phyloP scores from a whole-genome alignment of 2,888 invertebrate species.

The Dusona sp. region DNA sequence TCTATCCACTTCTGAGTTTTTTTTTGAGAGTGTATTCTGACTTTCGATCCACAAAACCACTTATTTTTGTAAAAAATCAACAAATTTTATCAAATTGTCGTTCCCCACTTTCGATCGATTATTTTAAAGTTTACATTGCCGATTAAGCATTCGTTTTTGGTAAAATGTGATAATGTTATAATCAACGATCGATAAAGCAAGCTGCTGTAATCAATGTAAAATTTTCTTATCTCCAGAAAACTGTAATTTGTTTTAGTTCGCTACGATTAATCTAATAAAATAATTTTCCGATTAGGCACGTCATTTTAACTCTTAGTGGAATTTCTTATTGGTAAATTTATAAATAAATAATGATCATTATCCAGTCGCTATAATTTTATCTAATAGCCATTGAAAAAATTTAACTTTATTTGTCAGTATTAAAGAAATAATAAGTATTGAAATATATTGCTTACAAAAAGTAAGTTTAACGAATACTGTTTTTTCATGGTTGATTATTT shows the following conservation, averaged over 20 bases:
- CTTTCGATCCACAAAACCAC: too few species aligned
- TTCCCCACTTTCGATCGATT: too few species aligned
- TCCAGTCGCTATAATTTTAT: background rate
- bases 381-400: background rate
- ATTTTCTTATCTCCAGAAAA: conserved; percentile 22
- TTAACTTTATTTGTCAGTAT: background rate
- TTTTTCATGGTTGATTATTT: background rate
- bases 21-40: too few species aligned
- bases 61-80: too few species aligned
- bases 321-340: background rate
- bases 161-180: background rate
- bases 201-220: conserved; percentile 34
- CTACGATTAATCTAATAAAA: background rate
- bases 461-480: background rate
- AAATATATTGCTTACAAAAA: background rate
- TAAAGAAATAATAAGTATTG: background rate
- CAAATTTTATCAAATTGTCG: too few species aligned
- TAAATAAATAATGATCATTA: background rate
- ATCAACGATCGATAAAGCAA: conserved; percentile 52
- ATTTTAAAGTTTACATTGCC: background rate
- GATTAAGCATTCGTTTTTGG: background rate
- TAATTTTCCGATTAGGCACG: background rate
- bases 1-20: too few species aligned
- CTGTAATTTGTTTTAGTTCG: background rate
- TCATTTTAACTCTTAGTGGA: background rate